Percentiles rank a stretch among this genome's conserved stretches.
These are phyloP conservation scores for Cairina moschata DNA, from an alignment of 2,113 vertebrate species.

Conservation along the genomic window DNA sequence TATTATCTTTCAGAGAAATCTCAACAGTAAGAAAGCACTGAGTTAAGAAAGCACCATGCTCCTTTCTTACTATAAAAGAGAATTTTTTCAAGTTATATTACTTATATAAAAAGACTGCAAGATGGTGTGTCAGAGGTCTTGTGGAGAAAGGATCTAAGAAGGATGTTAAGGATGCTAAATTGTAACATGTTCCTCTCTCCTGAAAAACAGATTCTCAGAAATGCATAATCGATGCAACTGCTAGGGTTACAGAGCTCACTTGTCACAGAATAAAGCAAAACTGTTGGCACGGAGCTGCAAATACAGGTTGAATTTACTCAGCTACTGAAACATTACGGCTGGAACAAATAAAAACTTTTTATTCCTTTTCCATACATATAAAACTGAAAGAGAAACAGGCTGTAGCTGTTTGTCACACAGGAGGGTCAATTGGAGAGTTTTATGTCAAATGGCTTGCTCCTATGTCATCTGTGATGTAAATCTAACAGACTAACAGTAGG, in stretches of 20 bases:
- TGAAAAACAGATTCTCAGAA: background rate
- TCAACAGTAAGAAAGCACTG: background rate
- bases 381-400: background rate
- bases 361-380: background rate
- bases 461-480: background rate
- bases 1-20: background rate
- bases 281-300: background rate
- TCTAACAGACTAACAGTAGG: background rate
- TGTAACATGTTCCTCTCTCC: background rate
- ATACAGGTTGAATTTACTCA: background rate
- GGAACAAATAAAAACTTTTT: background rate
- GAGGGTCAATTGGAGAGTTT: background rate
- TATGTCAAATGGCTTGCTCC: background rate
- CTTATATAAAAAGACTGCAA: background rate
- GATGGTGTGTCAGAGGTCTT: background rate
- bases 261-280: background rate
- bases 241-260: background rate
- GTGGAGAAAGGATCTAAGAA: background rate
- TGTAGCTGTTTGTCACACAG: background rate
- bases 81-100: background rate
- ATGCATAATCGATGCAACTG: background rate
- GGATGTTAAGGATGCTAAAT: background rate
- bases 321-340: background rate
- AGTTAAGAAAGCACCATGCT: background rate
- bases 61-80: background rate